These are phyloP conservation scores for Phytoseiulus persimilis DNA, from an alignment of 2,888 invertebrate species.

Conservation along the genomic window DNA sequence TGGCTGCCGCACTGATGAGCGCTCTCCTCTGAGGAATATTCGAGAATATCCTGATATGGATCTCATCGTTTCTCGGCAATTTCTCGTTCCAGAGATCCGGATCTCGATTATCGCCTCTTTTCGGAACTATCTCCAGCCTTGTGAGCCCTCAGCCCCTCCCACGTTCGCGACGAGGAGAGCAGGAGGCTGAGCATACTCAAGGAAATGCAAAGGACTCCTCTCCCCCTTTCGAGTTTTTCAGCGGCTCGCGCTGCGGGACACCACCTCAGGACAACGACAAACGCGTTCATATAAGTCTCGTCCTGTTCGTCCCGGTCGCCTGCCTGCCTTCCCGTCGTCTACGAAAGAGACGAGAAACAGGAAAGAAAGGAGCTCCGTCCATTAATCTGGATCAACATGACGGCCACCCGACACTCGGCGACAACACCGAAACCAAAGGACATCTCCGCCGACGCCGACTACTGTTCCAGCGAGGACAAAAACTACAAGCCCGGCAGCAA, in stretches of 20 bases:
- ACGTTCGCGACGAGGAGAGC: not conserved
- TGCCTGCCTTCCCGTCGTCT: not conserved
- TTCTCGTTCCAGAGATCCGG: too few relatives aligned
- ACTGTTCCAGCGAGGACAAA: not conserved
- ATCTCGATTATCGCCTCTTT: too few relatives aligned
- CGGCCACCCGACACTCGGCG: conserved; percentile 37
- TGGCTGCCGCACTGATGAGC: too few relatives aligned
- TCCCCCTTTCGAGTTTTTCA: not conserved
- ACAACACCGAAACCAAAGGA: conserved; percentile 8
- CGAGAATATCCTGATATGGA: too few relatives aligned
- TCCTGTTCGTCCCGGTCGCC: not conserved
- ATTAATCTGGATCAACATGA: conserved; percentile 39
- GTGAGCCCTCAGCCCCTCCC: not conserved
- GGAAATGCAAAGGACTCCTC: not conserved
- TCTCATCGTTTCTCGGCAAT: too few relatives aligned
- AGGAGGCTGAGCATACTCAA: not conserved
- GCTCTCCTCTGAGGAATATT: too few relatives aligned
- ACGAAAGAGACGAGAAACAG: not conserved
- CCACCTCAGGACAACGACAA: not conserved
- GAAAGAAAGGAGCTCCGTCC: conserved; percentile 7
- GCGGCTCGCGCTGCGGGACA: not conserved
- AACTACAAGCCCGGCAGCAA: not conserved
- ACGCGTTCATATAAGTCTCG: not conserved
- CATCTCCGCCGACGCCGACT: not conserved
- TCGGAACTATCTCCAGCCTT: not conserved